Conservation (phyloP, 2,113 vertebrate species). For the Ellobius talpinus region DNA sequence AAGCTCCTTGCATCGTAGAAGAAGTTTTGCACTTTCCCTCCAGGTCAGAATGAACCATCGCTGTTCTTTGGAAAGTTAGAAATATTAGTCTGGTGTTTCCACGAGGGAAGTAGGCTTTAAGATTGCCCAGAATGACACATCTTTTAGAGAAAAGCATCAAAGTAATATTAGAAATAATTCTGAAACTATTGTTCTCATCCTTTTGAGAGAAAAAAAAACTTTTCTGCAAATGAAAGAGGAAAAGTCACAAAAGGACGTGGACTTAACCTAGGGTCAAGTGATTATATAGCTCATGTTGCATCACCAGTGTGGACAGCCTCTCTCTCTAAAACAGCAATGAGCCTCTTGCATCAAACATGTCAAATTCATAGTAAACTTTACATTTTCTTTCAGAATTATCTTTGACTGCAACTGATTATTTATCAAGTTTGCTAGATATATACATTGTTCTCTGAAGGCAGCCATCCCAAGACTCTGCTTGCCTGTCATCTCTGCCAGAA, state of each 20-base stretch:
- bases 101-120: neutral
- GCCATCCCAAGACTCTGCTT: neutral
- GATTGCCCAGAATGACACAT: neutral
- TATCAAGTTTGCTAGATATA: neutral
- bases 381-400: neutral
- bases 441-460: neutral
- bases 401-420: neutral
- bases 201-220: neutral
- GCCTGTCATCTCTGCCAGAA: neutral
- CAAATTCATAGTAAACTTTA: neutral
- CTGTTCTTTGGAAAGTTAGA: neutral
- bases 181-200: neutral
- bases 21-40: neutral
- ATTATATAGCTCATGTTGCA: neutral
- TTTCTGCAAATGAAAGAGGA: neutral
- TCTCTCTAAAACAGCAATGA: neutral
- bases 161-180: neutral
- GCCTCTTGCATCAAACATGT: neutral
- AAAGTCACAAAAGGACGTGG: neutral
- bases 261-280: neutral
- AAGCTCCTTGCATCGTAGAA: neutral
- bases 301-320: neutral
- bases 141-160: neutral
- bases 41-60: neutral
- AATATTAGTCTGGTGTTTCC: neutral